Base-by-base conservation (phyloP, 2,797 vertebrate species). In the Sebastes nivosus region DNA sequence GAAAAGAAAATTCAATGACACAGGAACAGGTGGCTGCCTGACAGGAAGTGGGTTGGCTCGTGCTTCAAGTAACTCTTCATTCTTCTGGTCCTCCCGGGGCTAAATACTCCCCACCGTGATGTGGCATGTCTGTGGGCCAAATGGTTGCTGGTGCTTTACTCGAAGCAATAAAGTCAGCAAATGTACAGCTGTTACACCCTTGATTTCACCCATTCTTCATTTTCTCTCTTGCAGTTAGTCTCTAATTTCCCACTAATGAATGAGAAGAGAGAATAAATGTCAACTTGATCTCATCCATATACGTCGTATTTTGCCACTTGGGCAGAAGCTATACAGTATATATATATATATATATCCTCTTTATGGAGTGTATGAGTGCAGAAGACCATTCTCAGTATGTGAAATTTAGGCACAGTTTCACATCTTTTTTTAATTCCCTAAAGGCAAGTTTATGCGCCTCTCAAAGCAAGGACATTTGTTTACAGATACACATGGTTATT, bases 1-100 rank as follows among this genome's bases (percentile, higher is more conserved):
- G 38, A 42, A 42, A 42, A 0, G 38, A 42, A 42, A 42, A 42
- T 42, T 42, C 38, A 42, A 42, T 42, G 38, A 42, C 38, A 50
- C 46, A 30, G 77, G 82, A 90, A 86, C 90, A 92, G 90, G 92
- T 93, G 91, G 87, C 36, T 71, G 12, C 59, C 77, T 88, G 87
- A 89, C 89, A 90, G 80, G 73, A 85, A 87, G 80, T 84, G 70
- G 83, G 69, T 14, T 67, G 84, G 75, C 81, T 84, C 50, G 7
- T 82, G 81, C 79, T 81, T 87, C 54, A 81, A 81, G 69, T 76
- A 83, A 79, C 80, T 73, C 68, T 65, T 85, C 61, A 42, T 86
- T 82, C 32, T 59, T 69, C 60, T 74, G 30, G n/a, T 54, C 72
- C 54, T 77, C 67, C 55, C 10, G 13, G 32, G 61, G 79, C 52